Evolutionary conservation across 2,797 vertebrate genomes (phyloP).

Genomic region (Microcaecilia unicolor): DNA sequence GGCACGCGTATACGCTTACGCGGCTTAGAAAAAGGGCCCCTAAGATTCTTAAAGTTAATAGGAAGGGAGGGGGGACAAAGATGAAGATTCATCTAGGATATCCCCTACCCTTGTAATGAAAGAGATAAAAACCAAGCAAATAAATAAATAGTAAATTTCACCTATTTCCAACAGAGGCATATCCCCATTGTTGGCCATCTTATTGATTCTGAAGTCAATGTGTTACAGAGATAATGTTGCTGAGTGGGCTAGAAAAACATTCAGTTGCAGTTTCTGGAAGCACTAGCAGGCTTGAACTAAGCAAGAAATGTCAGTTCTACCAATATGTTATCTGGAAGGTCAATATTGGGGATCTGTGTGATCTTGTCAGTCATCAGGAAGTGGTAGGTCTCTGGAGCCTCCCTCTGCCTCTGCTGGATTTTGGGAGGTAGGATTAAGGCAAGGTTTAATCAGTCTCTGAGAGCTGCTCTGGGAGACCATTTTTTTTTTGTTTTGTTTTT

Average conservation of each 20-base stretch:
- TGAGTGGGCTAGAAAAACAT: neutral
- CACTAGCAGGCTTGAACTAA: neutral
- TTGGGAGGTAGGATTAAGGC: neutral
- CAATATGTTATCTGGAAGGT: neutral
- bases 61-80: too few species aligned
- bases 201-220: too few species aligned
- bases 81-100: too few species aligned
- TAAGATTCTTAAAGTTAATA: too few species aligned
- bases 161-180: too few species aligned
- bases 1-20: too few species aligned
- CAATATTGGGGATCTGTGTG: neutral
- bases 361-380: neutral
- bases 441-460: neutral
- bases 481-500: too few species aligned
- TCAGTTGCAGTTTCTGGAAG: neutral
- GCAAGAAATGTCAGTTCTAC: neutral
- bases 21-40: too few species aligned
- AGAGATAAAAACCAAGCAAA: too few species aligned
- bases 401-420: neutral
- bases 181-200: too few species aligned
- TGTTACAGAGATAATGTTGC: neutral
- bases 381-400: neutral
- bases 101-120: too few species aligned
- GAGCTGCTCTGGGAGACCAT: neutral
- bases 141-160: too few species aligned